Percentiles rank a stretch among this genome's conserved stretches.
These are phyloP conservation scores for Thelaira solivaga DNA, from an alignment of 2,888 invertebrate genomes.

Conservation along the genomic window DNA sequence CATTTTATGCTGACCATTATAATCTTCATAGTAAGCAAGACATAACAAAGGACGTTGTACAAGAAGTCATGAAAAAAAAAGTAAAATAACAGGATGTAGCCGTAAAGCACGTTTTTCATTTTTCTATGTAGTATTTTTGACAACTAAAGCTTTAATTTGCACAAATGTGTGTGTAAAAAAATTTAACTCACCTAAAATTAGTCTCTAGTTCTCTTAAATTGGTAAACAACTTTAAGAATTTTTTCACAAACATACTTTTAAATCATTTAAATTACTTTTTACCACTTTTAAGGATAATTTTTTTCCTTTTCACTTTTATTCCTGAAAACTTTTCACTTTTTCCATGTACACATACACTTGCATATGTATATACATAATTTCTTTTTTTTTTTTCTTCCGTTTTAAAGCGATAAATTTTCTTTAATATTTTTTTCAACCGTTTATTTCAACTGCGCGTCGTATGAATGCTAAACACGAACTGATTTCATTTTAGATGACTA, in stretches of 20 bases:
- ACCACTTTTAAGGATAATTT: neutral
- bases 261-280: neutral
- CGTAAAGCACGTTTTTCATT: constrained; percentile 47
- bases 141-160: neutral
- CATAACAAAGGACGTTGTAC: constrained; percentile 19
- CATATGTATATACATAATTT: neutral
- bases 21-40: constrained; percentile 10
- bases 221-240: neutral
- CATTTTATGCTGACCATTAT: constrained; percentile 5
- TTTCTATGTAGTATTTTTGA: no score
- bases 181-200: constrained; percentile 33
- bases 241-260: constrained; percentile 16
- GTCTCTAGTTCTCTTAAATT: neutral
- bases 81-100: constrained; percentile 23
- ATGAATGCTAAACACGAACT: constrained; percentile 61
- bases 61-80: neutral
- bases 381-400: constrained; percentile 25
- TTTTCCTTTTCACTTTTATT: constrained; percentile 22
- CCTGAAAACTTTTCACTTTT: constrained; percentile 10
- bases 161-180: neutral
- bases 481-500: constrained; percentile 50
- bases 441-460: constrained; percentile 54
- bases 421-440: neutral
- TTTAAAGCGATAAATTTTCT: constrained; percentile 23
- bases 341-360: neutral